Evolutionary conservation across 2,113 vertebrate genomes (phyloP).

Genomic region (Grantiella picta): DNA sequence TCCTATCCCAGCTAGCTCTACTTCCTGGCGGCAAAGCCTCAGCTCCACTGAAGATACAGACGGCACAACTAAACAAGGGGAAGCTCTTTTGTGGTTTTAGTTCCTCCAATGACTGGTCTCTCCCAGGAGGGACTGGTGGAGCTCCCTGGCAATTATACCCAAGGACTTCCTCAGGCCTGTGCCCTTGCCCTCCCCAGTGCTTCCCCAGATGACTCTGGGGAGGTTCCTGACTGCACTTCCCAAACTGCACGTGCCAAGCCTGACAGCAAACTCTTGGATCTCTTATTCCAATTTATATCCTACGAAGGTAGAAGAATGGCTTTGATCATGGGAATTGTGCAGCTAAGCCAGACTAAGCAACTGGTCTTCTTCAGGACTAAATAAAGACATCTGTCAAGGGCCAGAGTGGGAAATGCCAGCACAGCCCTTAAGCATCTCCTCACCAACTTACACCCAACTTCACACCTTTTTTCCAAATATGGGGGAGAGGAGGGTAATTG

Average conservation of each 20-base stretch:
- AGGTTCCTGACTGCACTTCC: rapidly evolving
- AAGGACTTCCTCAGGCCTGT: not conserved
- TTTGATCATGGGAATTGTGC: not conserved
- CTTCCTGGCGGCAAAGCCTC: not conserved
- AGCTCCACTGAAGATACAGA: not conserved
- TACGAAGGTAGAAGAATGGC: not conserved
- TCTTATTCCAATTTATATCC: not conserved
- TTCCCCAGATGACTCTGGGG: not conserved
- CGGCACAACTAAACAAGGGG: not conserved
- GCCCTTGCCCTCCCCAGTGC: not conserved
- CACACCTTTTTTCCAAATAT: not conserved
- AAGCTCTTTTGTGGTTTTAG: not conserved
- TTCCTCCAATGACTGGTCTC: rapidly evolving
- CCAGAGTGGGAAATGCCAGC: not conserved
- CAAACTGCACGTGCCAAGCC: rapidly evolving
- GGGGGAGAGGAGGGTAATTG: not conserved
- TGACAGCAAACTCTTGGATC: not conserved
- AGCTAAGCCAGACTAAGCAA: not conserved
- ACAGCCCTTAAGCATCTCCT: not conserved
- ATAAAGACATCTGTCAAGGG: not conserved
- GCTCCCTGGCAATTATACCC: not conserved
- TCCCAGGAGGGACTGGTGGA: not conserved
- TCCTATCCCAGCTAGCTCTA: not conserved
- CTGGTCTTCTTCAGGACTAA: not conserved
- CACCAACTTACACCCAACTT: not conserved